phyloP scores from a whole-genome alignment of 2,113 vertebrate genomes.

The Nycticebus coucang region DNA sequence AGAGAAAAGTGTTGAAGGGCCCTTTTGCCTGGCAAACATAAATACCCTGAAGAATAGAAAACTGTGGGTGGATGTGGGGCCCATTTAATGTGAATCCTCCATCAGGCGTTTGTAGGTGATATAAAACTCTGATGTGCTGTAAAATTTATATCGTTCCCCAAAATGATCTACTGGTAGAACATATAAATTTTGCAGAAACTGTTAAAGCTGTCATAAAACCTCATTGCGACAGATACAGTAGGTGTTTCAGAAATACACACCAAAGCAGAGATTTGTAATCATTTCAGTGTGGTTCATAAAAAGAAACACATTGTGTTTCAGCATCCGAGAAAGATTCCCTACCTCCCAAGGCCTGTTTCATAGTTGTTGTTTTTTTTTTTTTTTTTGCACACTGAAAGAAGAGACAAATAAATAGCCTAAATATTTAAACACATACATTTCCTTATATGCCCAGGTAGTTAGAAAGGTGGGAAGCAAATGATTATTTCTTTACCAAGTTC shows the following conservation, averaged over 20 bases:
- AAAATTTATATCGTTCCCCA: constrained; percentile 85
- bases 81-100: constrained; percentile 81
- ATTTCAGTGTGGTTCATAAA: constrained; percentile 82
- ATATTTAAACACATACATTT: constrained; percentile 83
- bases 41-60: constrained; percentile 80
- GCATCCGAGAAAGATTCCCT: constrained; percentile 79
- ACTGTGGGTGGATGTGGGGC: constrained; percentile 79
- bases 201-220: constrained; percentile 86
- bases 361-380: constrained; percentile 68
- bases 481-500: constrained; percentile 89
- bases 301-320: constrained; percentile 80
- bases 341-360: constrained; percentile 82
- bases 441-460: constrained; percentile 79
- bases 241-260: constrained; percentile 80
- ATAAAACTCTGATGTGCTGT: constrained; percentile 83
- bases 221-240: constrained; percentile 83
- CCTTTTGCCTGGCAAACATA: constrained; percentile 81
- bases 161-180: constrained; percentile 81
- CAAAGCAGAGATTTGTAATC: constrained; percentile 82
- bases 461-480: constrained; percentile 83
- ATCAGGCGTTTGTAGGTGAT: constrained; percentile 84
- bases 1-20: constrained; percentile 67
- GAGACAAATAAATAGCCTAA: constrained; percentile 83
- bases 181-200: constrained; percentile 85
- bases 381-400: constrained; percentile 81